These are phyloP conservation scores for Cassiopea xamachana DNA, from an alignment of 30 jellyfish, hydroid and myxozoan genomes.

Conservation along the genomic window DNA sequence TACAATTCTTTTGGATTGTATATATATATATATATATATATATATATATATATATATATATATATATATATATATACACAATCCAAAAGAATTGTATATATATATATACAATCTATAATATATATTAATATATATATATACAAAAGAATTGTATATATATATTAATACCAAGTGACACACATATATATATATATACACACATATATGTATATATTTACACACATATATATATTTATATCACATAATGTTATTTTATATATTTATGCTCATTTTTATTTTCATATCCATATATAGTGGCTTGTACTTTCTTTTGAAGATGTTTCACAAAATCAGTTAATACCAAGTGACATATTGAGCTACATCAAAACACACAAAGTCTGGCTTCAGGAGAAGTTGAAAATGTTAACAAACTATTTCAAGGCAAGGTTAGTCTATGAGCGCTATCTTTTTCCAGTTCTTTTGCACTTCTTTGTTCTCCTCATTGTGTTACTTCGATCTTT, in stretches of 20 bases:
- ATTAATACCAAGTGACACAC: too few species aligned
- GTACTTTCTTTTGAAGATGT: slow-evolving; percentile 52
- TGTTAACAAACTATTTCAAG: slow-evolving; percentile 54
- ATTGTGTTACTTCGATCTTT: background rate
- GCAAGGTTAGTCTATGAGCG: slow-evolving; percentile 38
- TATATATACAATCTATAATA: too few species aligned
- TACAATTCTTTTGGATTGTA: too few species aligned
- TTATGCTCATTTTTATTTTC: background rate
- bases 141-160: too few species aligned
- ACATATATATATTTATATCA: too few species aligned
- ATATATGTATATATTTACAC: too few species aligned
- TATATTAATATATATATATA: too few species aligned
- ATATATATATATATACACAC: too few species aligned
- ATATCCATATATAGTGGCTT: background rate
- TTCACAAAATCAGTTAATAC: slow-evolving; percentile 66
- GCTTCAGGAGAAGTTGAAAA: slow-evolving; percentile 69
- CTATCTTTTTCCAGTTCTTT: background rate
- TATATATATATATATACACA: too few species aligned
- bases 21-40: too few species aligned
- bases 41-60: too few species aligned
- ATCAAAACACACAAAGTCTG: slow-evolving; percentile 40
- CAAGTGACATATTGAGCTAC: slow-evolving; percentile 59
- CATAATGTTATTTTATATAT: background rate
- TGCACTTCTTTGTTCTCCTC: background rate
- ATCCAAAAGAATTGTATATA: too few species aligned